phyloP scores from a whole-genome alignment of 2,113 vertebrate species.

The Sinocyclocheilus rhinocerous region DNA sequence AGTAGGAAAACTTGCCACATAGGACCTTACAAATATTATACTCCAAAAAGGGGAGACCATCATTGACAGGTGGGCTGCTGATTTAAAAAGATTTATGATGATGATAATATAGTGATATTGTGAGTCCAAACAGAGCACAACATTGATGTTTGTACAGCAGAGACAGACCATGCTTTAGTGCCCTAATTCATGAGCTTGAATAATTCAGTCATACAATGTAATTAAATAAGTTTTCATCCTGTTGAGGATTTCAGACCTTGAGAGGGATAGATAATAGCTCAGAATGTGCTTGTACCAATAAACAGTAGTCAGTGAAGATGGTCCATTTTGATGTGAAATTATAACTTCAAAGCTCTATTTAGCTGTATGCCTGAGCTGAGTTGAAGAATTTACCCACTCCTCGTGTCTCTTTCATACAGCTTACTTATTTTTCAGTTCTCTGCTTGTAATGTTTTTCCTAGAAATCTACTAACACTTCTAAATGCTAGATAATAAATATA shows the following conservation, averaged over 20 bases:
- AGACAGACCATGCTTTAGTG: background rate
- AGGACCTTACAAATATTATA: background rate
- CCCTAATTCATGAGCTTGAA: background rate
- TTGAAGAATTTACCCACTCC: background rate
- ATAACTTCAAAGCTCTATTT: background rate
- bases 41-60: background rate
- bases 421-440: constrained; percentile 5
- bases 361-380: background rate
- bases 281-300: background rate
- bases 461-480: background rate
- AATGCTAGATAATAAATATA: background rate
- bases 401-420: background rate
- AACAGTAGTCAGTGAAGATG: background rate
- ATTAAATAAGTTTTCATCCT: background rate
- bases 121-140: background rate
- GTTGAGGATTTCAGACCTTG: background rate
- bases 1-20: constrained; percentile 5
- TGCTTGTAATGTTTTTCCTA: background rate
- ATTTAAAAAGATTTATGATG: background rate
- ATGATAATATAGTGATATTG: background rate
- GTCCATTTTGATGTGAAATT: background rate
- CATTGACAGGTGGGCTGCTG: constrained; percentile 34
- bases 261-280: background rate
- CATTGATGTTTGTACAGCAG: background rate
- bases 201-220: constrained; percentile 6